These are phyloP conservation scores for Cynodonichthys magdalenae DNA, from an alignment of 2,797 vertebrate genomes.

Conservation along the genomic window DNA sequence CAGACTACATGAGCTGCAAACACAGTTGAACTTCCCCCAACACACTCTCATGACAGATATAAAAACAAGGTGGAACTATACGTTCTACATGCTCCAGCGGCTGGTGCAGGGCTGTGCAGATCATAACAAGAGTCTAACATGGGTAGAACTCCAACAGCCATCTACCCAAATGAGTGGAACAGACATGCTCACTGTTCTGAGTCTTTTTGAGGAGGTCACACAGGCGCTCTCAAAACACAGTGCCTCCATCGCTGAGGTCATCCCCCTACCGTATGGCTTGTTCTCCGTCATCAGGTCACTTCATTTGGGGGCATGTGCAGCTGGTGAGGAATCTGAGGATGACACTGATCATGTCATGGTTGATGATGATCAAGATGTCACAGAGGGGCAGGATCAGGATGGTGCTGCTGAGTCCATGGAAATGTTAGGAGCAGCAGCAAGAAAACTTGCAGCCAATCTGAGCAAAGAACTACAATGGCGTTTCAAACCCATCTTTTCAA, in stretches of 20 bases:
- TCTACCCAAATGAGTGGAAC: too few species aligned
- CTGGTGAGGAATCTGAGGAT: background rate
- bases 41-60: too few species aligned
- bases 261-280: too few species aligned
- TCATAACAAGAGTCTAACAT: too few species aligned
- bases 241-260: background rate
- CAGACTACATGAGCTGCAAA: too few species aligned
- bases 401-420: background rate
- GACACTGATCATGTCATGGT: background rate
- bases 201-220: constrained; percentile 1
- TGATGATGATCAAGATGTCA: background rate
- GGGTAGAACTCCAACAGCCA: too few species aligned
- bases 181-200: too few species aligned
- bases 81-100: too few species aligned
- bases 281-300: background rate
- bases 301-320: background rate
- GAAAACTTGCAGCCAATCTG: background rate
- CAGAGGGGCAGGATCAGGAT: background rate
- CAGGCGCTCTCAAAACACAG: background rate
- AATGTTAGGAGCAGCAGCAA: background rate
- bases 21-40: too few species aligned
- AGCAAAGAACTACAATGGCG: background rate
- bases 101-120: too few species aligned
- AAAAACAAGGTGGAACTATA: too few species aligned
- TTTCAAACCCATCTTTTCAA: background rate